Evolutionary conservation across 2,113 vertebrate species (phyloP), one percentile per base, ranked within the genome.

Genomic region (Coturnix japonica): DNA sequence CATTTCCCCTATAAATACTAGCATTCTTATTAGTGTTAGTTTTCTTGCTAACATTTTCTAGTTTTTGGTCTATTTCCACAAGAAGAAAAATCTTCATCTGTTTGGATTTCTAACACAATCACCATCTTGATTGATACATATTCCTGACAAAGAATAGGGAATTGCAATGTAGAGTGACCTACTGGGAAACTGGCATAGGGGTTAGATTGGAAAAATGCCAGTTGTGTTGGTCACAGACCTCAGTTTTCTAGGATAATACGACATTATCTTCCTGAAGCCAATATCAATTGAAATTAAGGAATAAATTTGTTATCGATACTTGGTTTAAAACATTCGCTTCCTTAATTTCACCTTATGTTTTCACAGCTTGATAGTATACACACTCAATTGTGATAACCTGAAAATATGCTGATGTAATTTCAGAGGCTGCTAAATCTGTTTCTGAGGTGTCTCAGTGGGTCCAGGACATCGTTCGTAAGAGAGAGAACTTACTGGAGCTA

Each of bases 401-500:
- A 49, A 31, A 44, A 26, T 69, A 51, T 25, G 31, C 18, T 89
- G 19, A 57, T 89, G 0, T 85, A 20, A 53, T 97, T 98, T 61
- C 97, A 99, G 99, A 97, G 69, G 95, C 98, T 14, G 95, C 98
- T 66, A 96, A 94, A 46, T 97, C 96, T 4, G 41, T 99, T 65
- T 97, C 96, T 31, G 97, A 97, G 28, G 97, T 98, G 41, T 98
- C 97, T 96, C 97, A 94, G 66, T 97, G 95, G 75, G 98, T 99
- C 78, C 96, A 98, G 66, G 92, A 98, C 90, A 98, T 98, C 13
- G 39, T 82, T 91, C 94, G 91, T 83, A 93, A 95, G 82, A 98
- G 98, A 81, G 98, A 99, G 89, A 99, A 99, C 86, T 97, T 98
- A 85, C 94, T 98, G 93, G 98, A 99, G 93, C 97, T 99, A 33